phyloP scores from a whole-genome alignment of 2,888 invertebrate species.

The Polydrusus cervinus region DNA sequence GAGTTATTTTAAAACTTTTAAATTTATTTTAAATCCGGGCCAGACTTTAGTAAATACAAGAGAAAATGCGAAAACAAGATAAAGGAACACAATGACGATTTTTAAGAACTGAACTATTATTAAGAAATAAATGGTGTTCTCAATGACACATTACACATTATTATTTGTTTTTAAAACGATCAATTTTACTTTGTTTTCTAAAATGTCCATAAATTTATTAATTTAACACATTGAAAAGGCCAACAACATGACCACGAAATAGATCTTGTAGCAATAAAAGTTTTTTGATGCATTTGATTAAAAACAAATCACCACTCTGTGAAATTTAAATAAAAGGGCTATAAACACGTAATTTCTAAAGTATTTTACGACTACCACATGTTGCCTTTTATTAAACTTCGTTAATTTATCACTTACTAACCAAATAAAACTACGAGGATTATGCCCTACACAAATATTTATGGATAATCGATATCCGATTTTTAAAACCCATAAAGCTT shows the following conservation, averaged over 20 bases:
- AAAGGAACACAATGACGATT: too few species aligned
- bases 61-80: too few species aligned
- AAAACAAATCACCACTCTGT: not conserved
- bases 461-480: constrained; percentile 18
- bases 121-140: too few species aligned
- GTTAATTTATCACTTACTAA: constrained; percentile 18
- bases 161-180: too few species aligned
- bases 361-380: constrained; percentile 1
- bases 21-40: not conserved
- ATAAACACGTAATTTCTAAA: constrained; percentile 1
- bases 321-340: not conserved
- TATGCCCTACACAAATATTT: constrained; percentile 7
- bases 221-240: too few species aligned
- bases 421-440: constrained; percentile 19
- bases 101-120: too few species aligned
- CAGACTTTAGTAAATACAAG: too few species aligned
- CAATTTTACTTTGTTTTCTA: too few species aligned
- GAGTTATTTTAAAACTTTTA: not conserved
- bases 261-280: too few species aligned
- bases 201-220: too few species aligned
- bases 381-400: constrained; percentile 15
- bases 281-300: not conserved
- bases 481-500: constrained; percentile 21
- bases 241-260: too few species aligned
- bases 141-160: too few species aligned